phyloP scores from a whole-genome alignment of 2,113 vertebrate genomes.

The Ariopsis seemanni region DNA sequence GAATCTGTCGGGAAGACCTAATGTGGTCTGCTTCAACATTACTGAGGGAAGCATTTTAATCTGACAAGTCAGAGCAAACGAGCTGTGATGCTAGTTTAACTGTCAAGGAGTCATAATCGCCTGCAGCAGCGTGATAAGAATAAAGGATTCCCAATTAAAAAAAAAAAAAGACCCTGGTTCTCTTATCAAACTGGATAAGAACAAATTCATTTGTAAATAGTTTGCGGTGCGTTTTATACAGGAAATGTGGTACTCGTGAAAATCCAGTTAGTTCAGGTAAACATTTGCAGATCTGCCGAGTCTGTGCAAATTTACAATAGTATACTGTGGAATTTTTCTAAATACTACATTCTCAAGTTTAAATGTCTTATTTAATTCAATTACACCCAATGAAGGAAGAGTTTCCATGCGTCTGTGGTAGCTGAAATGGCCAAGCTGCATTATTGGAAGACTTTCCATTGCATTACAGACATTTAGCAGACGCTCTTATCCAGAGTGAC shows the following conservation, averaged over 20 bases:
- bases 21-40: not conserved
- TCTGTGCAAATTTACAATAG: not conserved
- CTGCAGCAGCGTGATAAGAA: not conserved
- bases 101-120: conserved; percentile 12
- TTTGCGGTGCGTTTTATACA: not conserved
- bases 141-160: not conserved
- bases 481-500: too few relatives aligned
- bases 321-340: too few relatives aligned
- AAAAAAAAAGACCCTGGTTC: not conserved
- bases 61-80: not conserved
- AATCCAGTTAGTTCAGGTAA: not conserved
- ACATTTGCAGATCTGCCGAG: not conserved
- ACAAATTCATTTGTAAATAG: not conserved
- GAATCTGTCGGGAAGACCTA: conserved; percentile 8
- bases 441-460: not conserved
- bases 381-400: not conserved
- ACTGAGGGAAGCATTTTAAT: not conserved
- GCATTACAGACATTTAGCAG: too few relatives aligned
- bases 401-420: not conserved
- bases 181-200: not conserved
- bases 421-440: not conserved
- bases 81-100: not conserved
- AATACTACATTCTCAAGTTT: not conserved
- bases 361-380: not conserved
- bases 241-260: not conserved